Evolutionary conservation across 1,140 invertebrate genomes (phyloP), one percentile per base, ranked within the genome.

Genomic region (Lucilia sericata): DNA sequence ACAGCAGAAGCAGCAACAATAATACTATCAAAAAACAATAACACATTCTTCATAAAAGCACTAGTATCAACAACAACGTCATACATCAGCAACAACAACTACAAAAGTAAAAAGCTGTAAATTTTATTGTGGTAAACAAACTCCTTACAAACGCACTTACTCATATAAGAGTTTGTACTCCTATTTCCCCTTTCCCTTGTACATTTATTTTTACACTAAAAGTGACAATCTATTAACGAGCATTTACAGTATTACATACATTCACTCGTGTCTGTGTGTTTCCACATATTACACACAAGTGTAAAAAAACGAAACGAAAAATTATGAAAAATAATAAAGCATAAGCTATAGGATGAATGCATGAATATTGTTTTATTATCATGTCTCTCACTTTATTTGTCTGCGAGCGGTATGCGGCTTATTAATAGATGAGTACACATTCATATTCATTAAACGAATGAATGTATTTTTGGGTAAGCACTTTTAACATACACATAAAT

Each of bases 391-490:
- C 2, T 42, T 42, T 7, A 7, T 42, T 7, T 7, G 42, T 42
- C 5, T 42, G 42, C 10, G 42, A 42, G 42, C 10, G 42, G 10
- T 42, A 42, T 42, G 42, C 10, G 42, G 42, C 42, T 8, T 42
- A 42, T 42, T 42, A 42, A 42, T 42, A 10, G 5, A 42, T 10
- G 42, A 42, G 42, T 42, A 42, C 10, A 2, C 42, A 13, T 74
- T 74, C 74, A 76, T 42, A 76, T 42, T 42, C 74, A 76, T 76
- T 76, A 76, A 76, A 76, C 42, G 74, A 76, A 76, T 76, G 74
- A 76, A 42, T 76, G 10, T 42, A 42, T 30, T 76, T 36, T 76
- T 76, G 30, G 51, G 74, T 76, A 76, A 76, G 74, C 42, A 30
- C 36, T 76, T 76, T 42, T 42, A 30, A 34, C 25, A 74, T 13